Evolutionary conservation across 2,113 vertebrate genomes (phyloP), one percentile per base, ranked within the genome.

Genomic region (Trinectes maculatus): DNA sequence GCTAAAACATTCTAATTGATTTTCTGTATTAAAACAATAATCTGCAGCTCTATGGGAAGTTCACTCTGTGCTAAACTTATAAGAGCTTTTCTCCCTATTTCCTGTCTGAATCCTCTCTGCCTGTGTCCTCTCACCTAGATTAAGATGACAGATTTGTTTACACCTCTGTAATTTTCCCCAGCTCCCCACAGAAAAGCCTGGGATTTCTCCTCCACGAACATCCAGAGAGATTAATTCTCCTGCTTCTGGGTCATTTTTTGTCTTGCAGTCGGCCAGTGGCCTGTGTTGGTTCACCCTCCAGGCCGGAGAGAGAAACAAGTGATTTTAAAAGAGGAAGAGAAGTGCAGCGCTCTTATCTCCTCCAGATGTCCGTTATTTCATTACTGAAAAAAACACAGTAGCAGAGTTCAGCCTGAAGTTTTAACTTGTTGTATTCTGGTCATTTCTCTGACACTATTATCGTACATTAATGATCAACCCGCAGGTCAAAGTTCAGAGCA

Each of bases 61-160:
- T 49, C 29, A 40, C 52, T 73, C 19, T 31, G 39, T 49, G 40
- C 62, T 39, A 16, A 62, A 57, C 42, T 77, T 66, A 44, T 54
- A 21, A 0, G 11, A 51, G 54, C 51, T 26, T 40, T 61, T 26
- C 36, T 37, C 59, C 52, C 19, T 34, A 25, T 40, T 65, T 47
- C 59, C 46, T 49, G 31, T 42, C 40, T 15, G 51, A 48, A 13
- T 15, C 61, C 31, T 36, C 46, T 13, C 53, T 42, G 49, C 64
- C 55, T 55, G 46, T 43, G 43, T 67, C 44, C 51, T 40, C 49
- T 54, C 67, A 3, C 36, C 16, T 49, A 80, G 79, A 86, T 83
- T 83, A 77, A 79, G 37, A 79, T 78, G 82, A 87, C 63, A 80
- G 71, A 85, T 89, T 44, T 84, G 80, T 89, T 83, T 89, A 83